Conservation (phyloP, 2,113 vertebrate genomes). For the Gallinago media region DNA sequence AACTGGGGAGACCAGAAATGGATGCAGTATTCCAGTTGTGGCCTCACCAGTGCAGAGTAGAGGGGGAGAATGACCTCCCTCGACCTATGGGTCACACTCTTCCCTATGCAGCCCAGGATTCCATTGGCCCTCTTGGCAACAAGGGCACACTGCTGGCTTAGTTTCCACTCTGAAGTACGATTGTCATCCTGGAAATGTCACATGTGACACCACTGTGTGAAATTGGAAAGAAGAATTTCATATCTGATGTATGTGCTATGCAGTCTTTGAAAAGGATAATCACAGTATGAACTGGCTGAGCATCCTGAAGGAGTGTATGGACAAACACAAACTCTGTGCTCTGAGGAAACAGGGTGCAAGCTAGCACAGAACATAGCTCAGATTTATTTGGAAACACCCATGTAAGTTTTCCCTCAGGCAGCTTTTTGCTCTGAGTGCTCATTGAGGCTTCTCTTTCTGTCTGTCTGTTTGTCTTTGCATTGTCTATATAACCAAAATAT, state of each 20-base stretch:
- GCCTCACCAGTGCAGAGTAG: too few species aligned
- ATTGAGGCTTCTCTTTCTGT: neutral
- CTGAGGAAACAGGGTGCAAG: neutral
- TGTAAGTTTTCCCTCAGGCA: neutral
- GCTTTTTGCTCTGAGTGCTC: neutral
- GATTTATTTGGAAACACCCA: neutral
- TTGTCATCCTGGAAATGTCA: neutral
- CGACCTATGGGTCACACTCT: too few species aligned
- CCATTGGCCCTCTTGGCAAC: too few species aligned
- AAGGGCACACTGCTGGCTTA: too few species aligned
- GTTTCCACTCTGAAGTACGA: neutral
- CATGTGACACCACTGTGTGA: neutral
- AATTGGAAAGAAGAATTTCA: neutral
- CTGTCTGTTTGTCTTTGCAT: neutral
- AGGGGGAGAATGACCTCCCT: too few species aligned
- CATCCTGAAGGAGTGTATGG: neutral
- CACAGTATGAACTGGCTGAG: neutral
- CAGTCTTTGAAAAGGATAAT: neutral
- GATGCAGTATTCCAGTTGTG: too few species aligned
- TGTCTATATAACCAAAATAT: neutral
- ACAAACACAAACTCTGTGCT: neutral
- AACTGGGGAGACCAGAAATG: too few species aligned
- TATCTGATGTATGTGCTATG: neutral
- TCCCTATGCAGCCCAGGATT: neutral
- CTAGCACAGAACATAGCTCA: neutral